Evolutionary conservation across 2,888 invertebrate genomes (phyloP).

Genomic region (Apamea sordens): DNA sequence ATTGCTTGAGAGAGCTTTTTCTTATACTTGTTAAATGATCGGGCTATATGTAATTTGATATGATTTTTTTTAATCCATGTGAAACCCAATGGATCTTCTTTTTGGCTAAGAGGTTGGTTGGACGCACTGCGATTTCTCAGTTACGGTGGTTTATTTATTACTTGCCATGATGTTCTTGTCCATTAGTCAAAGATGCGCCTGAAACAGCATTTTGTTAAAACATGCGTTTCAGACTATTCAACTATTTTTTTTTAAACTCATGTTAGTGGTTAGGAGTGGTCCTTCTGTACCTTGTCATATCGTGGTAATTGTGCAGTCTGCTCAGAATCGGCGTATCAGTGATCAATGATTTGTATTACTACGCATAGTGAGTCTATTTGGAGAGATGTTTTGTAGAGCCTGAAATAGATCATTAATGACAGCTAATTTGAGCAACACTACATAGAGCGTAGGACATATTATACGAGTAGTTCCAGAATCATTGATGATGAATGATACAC

Average conservation of each 20-base stretch:
- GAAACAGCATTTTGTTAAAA: background rate
- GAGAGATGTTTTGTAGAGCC: constrained; percentile 2
- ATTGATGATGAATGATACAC: background rate
- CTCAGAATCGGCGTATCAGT: constrained; percentile 32
- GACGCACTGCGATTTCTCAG: background rate
- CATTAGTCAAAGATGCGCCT: background rate
- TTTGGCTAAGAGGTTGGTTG: background rate
- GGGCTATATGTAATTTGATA: background rate
- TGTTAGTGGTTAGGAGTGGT: background rate
- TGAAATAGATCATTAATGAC: constrained; percentile 7
- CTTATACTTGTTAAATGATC: background rate
- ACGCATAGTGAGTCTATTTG: constrained; percentile 37
- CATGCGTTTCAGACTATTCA: background rate
- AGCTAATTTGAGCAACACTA: background rate
- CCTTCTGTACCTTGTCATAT: background rate
- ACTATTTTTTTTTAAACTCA: background rate
- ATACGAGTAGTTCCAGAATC: no score
- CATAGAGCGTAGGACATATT: background rate
- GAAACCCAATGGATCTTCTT: background rate
- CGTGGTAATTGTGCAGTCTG: constrained; percentile 51
- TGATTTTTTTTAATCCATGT: background rate
- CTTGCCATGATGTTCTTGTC: background rate
- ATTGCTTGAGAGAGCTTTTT: no score
- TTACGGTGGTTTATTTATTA: background rate
- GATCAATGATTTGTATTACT: constrained; percentile 62